These are phyloP conservation scores for Caenorhabditis sp. DNA, from an alignment of 2,888 invertebrate genomes.

Conservation along the genomic window DNA sequence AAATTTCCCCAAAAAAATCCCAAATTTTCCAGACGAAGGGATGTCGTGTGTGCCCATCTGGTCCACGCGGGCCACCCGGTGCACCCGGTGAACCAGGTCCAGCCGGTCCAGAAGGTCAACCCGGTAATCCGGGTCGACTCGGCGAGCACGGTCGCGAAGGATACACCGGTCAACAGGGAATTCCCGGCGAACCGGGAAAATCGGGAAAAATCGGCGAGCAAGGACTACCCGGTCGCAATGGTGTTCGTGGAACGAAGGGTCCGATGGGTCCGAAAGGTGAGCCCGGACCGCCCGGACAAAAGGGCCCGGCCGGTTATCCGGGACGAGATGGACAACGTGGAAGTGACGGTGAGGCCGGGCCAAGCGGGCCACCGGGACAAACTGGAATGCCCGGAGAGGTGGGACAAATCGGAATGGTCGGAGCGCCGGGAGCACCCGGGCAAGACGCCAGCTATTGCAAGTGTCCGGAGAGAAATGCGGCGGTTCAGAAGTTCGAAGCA, in stretches of 20 bases:
- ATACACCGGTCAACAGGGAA: slow-evolving; percentile 59
- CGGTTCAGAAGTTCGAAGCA: slow-evolving; percentile 46
- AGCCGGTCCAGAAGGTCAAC: slow-evolving; percentile 56
- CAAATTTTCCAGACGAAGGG: slow-evolving; percentile 42
- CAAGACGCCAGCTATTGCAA: slow-evolving; percentile 58
- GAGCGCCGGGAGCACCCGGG: slow-evolving; percentile 47
- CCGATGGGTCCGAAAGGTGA: slow-evolving; percentile 58
- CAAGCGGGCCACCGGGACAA: slow-evolving; percentile 57
- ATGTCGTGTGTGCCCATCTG: slow-evolving; percentile 64
- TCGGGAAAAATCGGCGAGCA: slow-evolving; percentile 56
- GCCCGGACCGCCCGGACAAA: slow-evolving; percentile 57
- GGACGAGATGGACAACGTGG: slow-evolving; percentile 58
- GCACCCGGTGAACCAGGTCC: slow-evolving; percentile 60
- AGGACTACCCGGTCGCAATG: slow-evolving; percentile 50
- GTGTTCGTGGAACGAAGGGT: slow-evolving; percentile 58
- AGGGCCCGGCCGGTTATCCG: slow-evolving; percentile 60
- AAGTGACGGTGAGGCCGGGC: slow-evolving; percentile 55
- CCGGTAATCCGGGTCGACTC: slow-evolving; percentile 56
- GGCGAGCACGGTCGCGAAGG: slow-evolving; percentile 61
- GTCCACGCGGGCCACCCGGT: slow-evolving; percentile 64
- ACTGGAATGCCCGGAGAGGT: slow-evolving; percentile 57
- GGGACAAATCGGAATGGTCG: slow-evolving; percentile 58
- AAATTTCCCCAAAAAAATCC: no score
- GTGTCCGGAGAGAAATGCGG: slow-evolving; percentile 55
- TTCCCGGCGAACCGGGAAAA: slow-evolving; percentile 63